Percentiles rank a stretch among this genome's conserved stretches.
These are phyloP conservation scores for Eupeodes latifasciatus DNA, from an alignment of 2,888 invertebrate genomes.

Conservation along the genomic window DNA sequence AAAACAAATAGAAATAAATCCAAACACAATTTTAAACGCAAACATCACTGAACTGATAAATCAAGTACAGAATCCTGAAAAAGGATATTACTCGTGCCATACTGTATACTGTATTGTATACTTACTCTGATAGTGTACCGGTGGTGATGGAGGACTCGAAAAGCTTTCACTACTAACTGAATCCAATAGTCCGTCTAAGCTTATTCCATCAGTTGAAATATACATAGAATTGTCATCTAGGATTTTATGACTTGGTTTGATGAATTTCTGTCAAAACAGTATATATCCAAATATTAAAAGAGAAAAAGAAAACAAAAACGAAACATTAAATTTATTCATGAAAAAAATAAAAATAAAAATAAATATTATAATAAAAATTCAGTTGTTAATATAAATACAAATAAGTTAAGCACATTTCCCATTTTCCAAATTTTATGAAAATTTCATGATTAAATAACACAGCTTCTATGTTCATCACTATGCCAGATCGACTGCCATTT, in stretches of 20 bases:
- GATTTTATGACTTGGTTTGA: slow-evolving; percentile 74
- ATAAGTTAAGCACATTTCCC: slow-evolving; percentile 37
- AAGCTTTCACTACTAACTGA: slow-evolving; percentile 80
- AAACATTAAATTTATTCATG: slow-evolving; percentile 27
- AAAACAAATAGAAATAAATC: not conserved
- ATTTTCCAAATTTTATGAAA: slow-evolving; percentile 54
- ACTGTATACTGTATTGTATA: slow-evolving; percentile 7
- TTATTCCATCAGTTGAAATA: slow-evolving; percentile 80
- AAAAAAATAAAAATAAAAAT: not conserved
- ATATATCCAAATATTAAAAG: slow-evolving; percentile 7
- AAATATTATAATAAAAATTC: not conserved
- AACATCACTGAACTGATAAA: slow-evolving; percentile 32
- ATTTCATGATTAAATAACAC: slow-evolving; percentile 63
- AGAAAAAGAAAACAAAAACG: not conserved
- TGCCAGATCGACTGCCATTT: not conserved
- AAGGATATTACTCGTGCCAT: not conserved
- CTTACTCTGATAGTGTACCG: slow-evolving; percentile 78
- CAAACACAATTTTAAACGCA: slow-evolving; percentile 43
- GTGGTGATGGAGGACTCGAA: slow-evolving; percentile 79
- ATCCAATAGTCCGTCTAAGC: slow-evolving; percentile 80
- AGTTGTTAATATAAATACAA: slow-evolving; percentile 21
- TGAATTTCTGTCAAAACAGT: slow-evolving; percentile 77
- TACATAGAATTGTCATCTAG: slow-evolving; percentile 77
- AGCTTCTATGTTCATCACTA: slow-evolving; percentile 49
- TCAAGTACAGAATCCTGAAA: not conserved